Conservation (phyloP, 2,888 invertebrate genomes). For the Tipula unca region DNA sequence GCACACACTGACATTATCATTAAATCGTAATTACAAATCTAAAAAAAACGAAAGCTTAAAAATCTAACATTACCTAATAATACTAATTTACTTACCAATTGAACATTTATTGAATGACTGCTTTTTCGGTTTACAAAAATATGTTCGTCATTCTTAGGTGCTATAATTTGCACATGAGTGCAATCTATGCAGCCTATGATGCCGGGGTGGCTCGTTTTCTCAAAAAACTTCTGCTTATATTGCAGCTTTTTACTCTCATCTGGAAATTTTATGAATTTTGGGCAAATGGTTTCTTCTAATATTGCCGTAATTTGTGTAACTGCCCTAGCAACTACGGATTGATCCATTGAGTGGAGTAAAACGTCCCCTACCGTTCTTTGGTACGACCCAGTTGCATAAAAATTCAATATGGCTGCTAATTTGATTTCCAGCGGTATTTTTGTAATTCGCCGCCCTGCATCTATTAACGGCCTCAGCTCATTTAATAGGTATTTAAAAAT, state of each 20-base stretch:
- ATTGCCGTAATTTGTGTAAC: neutral
- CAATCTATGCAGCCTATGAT: neutral
- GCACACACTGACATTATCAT: too few relatives aligned
- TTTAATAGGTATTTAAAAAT: neutral
- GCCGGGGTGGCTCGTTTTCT: neutral
- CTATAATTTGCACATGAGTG: neutral
- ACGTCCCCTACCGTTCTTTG: neutral
- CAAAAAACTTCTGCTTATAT: neutral
- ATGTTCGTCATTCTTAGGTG: too few relatives aligned
- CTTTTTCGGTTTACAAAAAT: too few relatives aligned
- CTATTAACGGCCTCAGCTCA: neutral
- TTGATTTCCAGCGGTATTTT: neutral
- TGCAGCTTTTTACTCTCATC: neutral
- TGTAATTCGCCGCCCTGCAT: neutral
- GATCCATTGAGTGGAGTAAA: neutral
- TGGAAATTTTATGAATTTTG: neutral
- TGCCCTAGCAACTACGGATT: neutral
- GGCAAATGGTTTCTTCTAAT: neutral
- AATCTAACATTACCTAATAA: too few relatives aligned
- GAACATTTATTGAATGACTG: too few relatives aligned
- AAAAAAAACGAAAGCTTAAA: too few relatives aligned
- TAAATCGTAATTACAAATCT: too few relatives aligned
- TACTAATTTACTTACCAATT: too few relatives aligned
- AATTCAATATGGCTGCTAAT: neutral
- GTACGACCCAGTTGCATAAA: neutral